A percentile compares a stretch with the other conserved stretches of the same genome.
Conservation (phyloP, 2,113 vertebrate species). For the Patagioenas fasciata region DNA sequence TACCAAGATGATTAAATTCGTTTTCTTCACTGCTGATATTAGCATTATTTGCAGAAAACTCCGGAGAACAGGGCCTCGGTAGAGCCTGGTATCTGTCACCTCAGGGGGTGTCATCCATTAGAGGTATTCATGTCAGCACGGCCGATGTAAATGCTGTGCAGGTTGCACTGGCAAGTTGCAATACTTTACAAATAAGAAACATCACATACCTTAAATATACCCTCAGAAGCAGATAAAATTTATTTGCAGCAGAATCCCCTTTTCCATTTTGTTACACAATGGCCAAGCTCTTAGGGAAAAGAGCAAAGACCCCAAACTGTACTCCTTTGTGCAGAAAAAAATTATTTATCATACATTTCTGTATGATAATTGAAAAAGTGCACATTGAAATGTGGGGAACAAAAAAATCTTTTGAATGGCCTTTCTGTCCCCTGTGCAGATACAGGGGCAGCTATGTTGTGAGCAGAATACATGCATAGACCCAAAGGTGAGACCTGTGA, state of each 20-base stretch:
- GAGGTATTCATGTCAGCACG: not conserved
- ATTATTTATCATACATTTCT: not conserved
- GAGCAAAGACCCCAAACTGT: not conserved
- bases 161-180: accelerated
- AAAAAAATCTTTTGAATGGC: not conserved
- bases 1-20: not conserved
- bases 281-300: not conserved
- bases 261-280: not conserved
- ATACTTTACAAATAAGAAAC: not conserved
- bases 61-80: not conserved
- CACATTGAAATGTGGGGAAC: not conserved
- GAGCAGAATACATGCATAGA: too few relatives aligned
- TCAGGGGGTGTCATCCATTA: too few relatives aligned
- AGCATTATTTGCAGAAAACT: not conserved
- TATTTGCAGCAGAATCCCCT: not conserved
- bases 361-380: not conserved
- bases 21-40: not conserved
- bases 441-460: not conserved
- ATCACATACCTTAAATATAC: not conserved
- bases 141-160: accelerated
- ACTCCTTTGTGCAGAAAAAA: not conserved
- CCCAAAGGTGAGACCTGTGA: not conserved
- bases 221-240: not conserved
- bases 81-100: not conserved
- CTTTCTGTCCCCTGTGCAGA: not conserved